Percentiles rank a stretch among this genome's conserved stretches.
Conservation (phyloP, 1,140 invertebrate genomes). For the Drosophila albomicans region DNA sequence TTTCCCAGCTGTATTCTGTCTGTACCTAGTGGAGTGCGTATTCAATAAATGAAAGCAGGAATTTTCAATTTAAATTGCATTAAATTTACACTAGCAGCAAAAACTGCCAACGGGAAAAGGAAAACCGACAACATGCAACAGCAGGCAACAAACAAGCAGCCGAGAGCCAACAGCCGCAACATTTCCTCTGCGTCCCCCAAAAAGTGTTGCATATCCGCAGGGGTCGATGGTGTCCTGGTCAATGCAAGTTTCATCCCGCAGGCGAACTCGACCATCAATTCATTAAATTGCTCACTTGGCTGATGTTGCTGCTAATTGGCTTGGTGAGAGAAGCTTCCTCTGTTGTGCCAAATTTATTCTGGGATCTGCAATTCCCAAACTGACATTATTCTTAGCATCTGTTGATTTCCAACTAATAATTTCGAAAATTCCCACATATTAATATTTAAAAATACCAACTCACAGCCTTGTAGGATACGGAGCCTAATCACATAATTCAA, state of each 20-base stretch:
- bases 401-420: background rate
- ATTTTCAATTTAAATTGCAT: conserved; percentile 72
- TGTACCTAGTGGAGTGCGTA: conserved; percentile 33
- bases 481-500: conserved; percentile 50
- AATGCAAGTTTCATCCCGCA: conserved; percentile 16
- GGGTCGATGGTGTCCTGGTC: conserved; percentile 5
- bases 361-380: background rate
- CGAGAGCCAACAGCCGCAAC: conserved; percentile 15
- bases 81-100: conserved; percentile 55
- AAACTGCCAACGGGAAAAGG: conserved; percentile 6
- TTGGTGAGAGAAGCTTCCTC: conserved; percentile 7
- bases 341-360: background rate
- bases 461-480: background rate
- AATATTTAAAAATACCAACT: conserved; percentile 17
- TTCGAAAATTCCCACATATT: background rate
- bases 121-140: background rate
- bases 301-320: conserved; percentile 23
- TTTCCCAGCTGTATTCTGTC: conserved; percentile 17
- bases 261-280: conserved; percentile 23
- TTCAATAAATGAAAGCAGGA: conserved; percentile 64
- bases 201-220: conserved; percentile 24
- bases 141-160: conserved; percentile 6
- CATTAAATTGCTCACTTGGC: conserved; percentile 16
- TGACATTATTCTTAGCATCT: conserved; percentile 1
- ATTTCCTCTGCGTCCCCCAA: conserved; percentile 14